Conservation (phyloP, 1,140 invertebrate genomes). For the Holotrichia oblita region DNA sequence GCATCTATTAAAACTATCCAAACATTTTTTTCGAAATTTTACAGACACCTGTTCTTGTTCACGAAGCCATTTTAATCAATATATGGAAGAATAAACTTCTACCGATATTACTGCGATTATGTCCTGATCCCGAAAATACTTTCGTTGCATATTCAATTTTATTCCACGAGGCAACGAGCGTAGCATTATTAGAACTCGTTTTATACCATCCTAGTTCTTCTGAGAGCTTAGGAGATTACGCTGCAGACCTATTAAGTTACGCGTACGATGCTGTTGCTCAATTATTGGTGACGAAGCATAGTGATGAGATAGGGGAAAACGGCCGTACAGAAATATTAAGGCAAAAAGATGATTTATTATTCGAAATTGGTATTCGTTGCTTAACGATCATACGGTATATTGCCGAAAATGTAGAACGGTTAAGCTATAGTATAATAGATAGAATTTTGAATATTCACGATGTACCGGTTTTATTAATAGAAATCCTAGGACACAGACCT, state of each 20-base stretch:
- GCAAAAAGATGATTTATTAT: conserved; percentile 72
- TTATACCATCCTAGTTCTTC: conserved; percentile 77
- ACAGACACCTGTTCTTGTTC: conserved; percentile 73
- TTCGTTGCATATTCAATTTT: conserved; percentile 74
- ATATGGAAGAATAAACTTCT: conserved; percentile 81
- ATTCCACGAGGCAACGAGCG: conserved; percentile 62
- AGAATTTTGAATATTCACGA: conserved; percentile 75
- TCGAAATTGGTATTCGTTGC: conserved; percentile 76
- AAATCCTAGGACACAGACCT: conserved; percentile 73
- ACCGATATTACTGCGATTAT: conserved; percentile 73
- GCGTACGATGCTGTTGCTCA: conserved; percentile 61
- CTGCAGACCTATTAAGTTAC: conserved; percentile 81
- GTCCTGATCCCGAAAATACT: conserved; percentile 70
- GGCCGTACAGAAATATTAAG: conserved; percentile 60
- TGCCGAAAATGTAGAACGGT: conserved; percentile 61
- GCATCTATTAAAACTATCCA: conserved; percentile 32
- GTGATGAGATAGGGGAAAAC: conserved; percentile 49
- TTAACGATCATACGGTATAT: conserved; percentile 75
- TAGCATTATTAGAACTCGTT: conserved; percentile 78
- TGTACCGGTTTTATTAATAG: conserved; percentile 75
- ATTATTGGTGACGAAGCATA: conserved; percentile 54
- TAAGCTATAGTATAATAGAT: conserved; percentile 71
- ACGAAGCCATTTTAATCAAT: conserved; percentile 79
- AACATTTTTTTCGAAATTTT: conserved; percentile 48
- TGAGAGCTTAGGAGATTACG: conserved; percentile 72